phyloP scores from a whole-genome alignment of 2,113 vertebrate species.

The Gadus macrocephalus region DNA sequence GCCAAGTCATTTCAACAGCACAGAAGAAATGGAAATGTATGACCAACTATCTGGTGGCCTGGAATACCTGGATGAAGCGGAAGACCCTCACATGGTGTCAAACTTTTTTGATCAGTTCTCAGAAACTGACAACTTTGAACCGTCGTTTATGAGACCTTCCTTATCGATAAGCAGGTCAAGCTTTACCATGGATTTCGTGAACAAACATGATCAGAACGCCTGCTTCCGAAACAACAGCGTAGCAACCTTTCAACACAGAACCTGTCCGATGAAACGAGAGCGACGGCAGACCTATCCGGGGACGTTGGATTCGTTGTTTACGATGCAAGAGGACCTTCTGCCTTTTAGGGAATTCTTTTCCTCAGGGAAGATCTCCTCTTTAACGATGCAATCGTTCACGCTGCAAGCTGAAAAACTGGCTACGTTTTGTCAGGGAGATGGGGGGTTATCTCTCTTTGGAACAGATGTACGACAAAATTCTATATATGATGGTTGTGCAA shows the following conservation, averaged over 20 bases:
- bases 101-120: slow-evolving; percentile 35
- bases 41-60: slow-evolving; percentile 14
- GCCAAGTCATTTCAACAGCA: background rate
- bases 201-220: slow-evolving; percentile 41
- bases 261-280: slow-evolving; percentile 35
- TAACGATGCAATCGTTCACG: slow-evolving; percentile 54
- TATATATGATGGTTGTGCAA: slow-evolving; percentile 32
- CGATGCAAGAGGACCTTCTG: slow-evolving; percentile 41
- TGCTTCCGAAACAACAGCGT: slow-evolving; percentile 64
- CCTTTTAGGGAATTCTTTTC: slow-evolving; percentile 62
- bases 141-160: slow-evolving; percentile 32
- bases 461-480: slow-evolving; percentile 45
- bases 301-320: slow-evolving; percentile 10
- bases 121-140: slow-evolving; percentile 39
- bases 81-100: background rate
- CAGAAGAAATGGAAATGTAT: background rate
- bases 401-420: slow-evolving; percentile 47
- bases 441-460: slow-evolving; percentile 30
- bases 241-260: slow-evolving; percentile 50
- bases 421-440: slow-evolving; percentile 32
- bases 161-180: slow-evolving; percentile 51
- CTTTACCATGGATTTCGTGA: slow-evolving; percentile 55
- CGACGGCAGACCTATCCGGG: slow-evolving; percentile 76
- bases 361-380: slow-evolving; percentile 63
- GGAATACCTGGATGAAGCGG: slow-evolving; percentile 19